phyloP scores from a whole-genome alignment of 2,888 invertebrate genomes.

The Ophion obscuratus region DNA sequence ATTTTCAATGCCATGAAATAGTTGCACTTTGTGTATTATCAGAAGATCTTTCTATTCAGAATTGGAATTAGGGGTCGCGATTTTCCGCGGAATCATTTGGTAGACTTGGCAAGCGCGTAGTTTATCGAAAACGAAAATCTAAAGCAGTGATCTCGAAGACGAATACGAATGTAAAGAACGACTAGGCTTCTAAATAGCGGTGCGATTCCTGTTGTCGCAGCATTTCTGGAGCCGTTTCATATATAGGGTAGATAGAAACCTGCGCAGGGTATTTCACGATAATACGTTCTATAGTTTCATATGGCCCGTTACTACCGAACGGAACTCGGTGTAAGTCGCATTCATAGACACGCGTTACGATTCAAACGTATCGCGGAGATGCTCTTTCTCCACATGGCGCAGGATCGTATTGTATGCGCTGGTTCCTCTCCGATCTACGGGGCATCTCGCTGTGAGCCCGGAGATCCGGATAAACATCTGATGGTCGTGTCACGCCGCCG shows the following conservation, averaged over 20 bases:
- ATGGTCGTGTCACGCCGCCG: slow-evolving; percentile 42
- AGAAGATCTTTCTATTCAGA: no score
- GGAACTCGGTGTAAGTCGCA: slow-evolving; percentile 68
- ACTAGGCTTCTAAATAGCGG: no score
- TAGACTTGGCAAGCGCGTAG: no score
- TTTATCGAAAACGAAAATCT: no score
- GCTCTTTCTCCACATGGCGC: slow-evolving; percentile 16
- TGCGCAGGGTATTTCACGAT: neutral
- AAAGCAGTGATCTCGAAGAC: no score
- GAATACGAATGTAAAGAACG: no score
- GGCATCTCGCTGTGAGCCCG: slow-evolving; percentile 17
- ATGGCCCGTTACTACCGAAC: slow-evolving; percentile 69
- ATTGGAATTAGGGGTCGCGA: no score
- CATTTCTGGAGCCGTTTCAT: neutral
- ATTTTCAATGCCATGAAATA: no score
- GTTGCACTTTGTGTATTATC: no score
- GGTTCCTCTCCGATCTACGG: slow-evolving; percentile 38
- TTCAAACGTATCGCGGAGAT: slow-evolving; percentile 51
- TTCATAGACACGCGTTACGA: slow-evolving; percentile 71
- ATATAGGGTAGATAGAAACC: neutral
- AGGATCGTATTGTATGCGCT: slow-evolving; percentile 18
- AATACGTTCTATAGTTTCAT: slow-evolving; percentile 12
- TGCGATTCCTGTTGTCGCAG: neutral
- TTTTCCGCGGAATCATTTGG: no score
- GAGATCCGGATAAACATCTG: slow-evolving; percentile 53